Evolutionary conservation across 2,797 vertebrate genomes (phyloP).

Genomic region (Anguilla pacifica): DNA sequence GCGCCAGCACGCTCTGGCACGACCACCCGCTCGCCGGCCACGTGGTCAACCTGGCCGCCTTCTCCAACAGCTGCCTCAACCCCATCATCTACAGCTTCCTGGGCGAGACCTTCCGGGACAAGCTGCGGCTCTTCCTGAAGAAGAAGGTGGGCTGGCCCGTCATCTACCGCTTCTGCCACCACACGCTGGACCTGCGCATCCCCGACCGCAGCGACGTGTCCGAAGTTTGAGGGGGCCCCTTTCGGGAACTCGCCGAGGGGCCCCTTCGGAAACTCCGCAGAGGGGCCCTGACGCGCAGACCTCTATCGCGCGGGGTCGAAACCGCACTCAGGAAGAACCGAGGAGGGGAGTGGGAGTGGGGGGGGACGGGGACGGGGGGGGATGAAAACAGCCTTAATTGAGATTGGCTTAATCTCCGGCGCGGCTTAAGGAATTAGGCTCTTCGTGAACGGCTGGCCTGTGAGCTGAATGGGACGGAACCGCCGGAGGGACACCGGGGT

Average conservation of each 20-base stretch:
- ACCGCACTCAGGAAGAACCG: not conserved
- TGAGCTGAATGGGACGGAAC: not conserved
- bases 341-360: too few relatives aligned
- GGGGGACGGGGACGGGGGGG: too few relatives aligned
- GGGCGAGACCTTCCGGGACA: conserved; percentile 84
- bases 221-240: conserved; percentile 75
- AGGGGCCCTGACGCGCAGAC: too few relatives aligned
- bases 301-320: not conserved
- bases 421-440: conserved; percentile 21
- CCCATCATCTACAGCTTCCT: conserved; percentile 91
- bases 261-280: too few relatives aligned
- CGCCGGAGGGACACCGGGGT: conserved; percentile 14
- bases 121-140: conserved; percentile 79
- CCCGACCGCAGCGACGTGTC: conserved; percentile 71
- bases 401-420: conserved; percentile 6
- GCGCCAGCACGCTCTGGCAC: conserved; percentile 75
- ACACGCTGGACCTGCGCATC: conserved; percentile 71
- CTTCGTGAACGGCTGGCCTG: conserved; percentile 22
- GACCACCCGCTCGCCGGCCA: conserved; percentile 84
- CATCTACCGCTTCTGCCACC: conserved; percentile 70
- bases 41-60: conserved; percentile 86
- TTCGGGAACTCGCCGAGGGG: conserved; percentile 79
- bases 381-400: not conserved
- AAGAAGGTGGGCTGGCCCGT: conserved; percentile 71
- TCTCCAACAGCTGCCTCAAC: conserved; percentile 92